A percentile compares a stretch with the other conserved stretches of the same genome.
phyloP scores from a whole-genome alignment of 2,113 vertebrate species.

The Scolopax mira region DNA sequence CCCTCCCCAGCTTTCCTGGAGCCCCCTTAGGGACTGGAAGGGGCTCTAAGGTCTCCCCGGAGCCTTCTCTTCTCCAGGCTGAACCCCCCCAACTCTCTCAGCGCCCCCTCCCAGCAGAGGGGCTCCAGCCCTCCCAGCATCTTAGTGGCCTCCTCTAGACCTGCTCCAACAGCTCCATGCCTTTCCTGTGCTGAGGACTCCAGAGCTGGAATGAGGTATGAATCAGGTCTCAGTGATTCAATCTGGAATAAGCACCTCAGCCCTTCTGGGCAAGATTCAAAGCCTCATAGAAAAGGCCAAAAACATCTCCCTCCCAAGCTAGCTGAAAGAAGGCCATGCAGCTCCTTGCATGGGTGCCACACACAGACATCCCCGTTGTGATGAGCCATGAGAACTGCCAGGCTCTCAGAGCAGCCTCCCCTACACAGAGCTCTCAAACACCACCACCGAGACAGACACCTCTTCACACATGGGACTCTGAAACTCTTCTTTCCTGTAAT shows the following conservation, averaged over 20 bases:
- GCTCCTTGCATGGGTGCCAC: background rate
- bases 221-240: background rate
- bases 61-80: no score
- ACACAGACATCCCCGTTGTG: background rate
- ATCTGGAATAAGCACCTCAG: background rate
- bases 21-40: no score
- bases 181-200: no score
- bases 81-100: no score
- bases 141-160: no score
- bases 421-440: background rate
- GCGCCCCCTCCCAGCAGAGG: no score
- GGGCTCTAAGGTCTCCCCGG: no score
- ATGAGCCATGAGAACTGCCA: background rate
- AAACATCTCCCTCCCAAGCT: background rate
- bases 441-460: background rate
- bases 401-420: background rate
- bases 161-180: no score
- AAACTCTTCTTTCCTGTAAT: background rate
- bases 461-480: fast-evolving
- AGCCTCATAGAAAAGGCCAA: background rate
- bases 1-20: no score
- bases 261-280: background rate
- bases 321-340: background rate
- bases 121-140: no score
- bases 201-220: no score